These are phyloP conservation scores for Tringa solitaria DNA, from an alignment of 2,113 vertebrate genomes.

Conservation along the genomic window DNA sequence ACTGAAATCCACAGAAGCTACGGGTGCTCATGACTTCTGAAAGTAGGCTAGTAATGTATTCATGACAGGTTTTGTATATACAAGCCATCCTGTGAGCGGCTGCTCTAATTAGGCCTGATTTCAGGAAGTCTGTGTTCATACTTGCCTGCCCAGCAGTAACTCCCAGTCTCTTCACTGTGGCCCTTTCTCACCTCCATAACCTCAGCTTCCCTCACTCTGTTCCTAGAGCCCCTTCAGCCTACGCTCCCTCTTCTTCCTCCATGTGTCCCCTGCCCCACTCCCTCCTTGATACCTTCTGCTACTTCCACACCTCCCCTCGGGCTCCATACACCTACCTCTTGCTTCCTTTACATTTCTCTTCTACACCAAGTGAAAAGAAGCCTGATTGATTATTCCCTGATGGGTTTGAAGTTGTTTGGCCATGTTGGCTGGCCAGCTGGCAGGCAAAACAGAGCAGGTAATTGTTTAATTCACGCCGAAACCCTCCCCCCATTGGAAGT, in stretches of 20 bases:
- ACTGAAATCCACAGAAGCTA: neutral
- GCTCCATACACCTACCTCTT: neutral
- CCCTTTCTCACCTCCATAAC: neutral
- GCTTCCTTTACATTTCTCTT: neutral
- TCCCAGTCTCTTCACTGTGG: neutral
- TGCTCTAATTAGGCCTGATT: neutral
- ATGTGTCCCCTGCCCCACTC: neutral
- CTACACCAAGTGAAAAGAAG: neutral
- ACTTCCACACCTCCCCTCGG: neutral
- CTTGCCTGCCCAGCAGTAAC: neutral
- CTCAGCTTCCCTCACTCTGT: neutral
- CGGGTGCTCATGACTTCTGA: neutral
- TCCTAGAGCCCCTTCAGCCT: neutral
- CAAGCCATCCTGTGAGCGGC: neutral
- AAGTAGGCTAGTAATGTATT: neutral
- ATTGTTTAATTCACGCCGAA: conserved; percentile 39
- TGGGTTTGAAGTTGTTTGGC: neutral
- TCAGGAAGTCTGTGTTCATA: neutral
- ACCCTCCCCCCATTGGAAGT: neutral
- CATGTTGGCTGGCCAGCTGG: conserved; percentile 27
- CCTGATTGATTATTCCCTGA: neutral
- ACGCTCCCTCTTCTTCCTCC: neutral
- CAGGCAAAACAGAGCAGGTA: conserved; percentile 36
- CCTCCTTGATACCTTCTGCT: neutral
- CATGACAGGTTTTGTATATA: neutral